Evolutionary conservation across 2,113 vertebrate species (phyloP).

Genomic region (Tupaia tana): DNA sequence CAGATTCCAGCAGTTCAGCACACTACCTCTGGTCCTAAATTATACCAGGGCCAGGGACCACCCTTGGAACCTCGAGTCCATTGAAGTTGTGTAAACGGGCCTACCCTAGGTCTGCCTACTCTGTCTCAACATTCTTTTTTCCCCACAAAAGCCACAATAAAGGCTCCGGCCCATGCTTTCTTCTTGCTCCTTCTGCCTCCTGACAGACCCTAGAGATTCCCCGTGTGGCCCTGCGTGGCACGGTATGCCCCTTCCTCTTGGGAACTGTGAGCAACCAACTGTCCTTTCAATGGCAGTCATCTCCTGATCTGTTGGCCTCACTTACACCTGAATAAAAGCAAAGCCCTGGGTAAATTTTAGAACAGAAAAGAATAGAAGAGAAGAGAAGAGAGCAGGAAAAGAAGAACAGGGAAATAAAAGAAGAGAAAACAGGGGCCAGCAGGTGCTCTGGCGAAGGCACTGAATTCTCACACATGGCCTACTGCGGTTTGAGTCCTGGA

Average conservation of each 20-base stretch:
- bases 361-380: background rate
- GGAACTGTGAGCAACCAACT: background rate
- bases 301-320: background rate
- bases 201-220: background rate
- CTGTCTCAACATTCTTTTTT: background rate
- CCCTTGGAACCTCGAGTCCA: no score
- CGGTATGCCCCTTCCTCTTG: accelerated
- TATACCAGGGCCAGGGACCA: background rate
- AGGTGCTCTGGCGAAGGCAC: no score
- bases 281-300: accelerated
- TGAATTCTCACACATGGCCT: no score
- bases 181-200: background rate
- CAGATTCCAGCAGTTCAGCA: background rate
- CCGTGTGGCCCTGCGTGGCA: accelerated
- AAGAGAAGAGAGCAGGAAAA: background rate
- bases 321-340: background rate
- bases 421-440: background rate
- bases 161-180: accelerated
- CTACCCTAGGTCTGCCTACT: accelerated
- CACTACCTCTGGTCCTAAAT: background rate
- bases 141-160: background rate
- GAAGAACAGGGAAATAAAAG: background rate
- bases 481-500: no score
- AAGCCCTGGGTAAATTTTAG: background rate
- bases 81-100: accelerated